Base-by-base conservation (phyloP, 2,113 vertebrate genomes). In the Myotis brandtii region DNA sequence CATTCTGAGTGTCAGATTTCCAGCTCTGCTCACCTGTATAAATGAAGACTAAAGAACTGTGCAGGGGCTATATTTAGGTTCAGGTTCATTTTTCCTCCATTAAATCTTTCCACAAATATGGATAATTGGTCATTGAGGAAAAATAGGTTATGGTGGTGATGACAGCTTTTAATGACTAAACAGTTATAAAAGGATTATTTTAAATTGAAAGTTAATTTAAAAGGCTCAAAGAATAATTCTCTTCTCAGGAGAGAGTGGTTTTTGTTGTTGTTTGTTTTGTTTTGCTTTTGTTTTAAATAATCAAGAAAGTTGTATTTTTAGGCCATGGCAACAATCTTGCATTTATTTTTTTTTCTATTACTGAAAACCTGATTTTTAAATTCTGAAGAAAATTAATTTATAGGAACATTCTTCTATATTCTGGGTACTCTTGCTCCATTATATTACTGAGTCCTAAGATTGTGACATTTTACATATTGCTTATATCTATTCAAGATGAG, bases 181-280 rank as follows among this genome's bases (percentile, higher is more conserved):
- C 12, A 30, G 27, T 46, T 88, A 72, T 40, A 43, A 70, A 62
- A 72, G 3, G 1, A 81, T 3, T 3, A 67, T 82, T 75, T 86
- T 85, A 86, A 88, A 81, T 75, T 27, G 46, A 91, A 95, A 80
- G 69, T 79, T 62, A 46, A 67, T 67, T 73, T 12, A 89, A 56
- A 76, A 37, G 3, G 1, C 3, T 82, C 73, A 48, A 7, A n/a
- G 1, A 30, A 40, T 13, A 86, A 4, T 12, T 11, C 3, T 70
- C 11, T 54, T 62, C 14, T 72, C 6, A 0, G 10, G 23, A 64
- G 1, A 70, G 46, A 77, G 9, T 62, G 59, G 59, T 62, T 62
- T 59, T 62, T 62, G 23, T 56, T 59, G 9, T 46, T 59, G 56
- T 62, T 62, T 62, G 56, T 59, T 21, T 48, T 48, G 13, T 3